phyloP scores from a whole-genome alignment of 2,888 invertebrate genomes.

The Halocaridina rubra region DNA sequence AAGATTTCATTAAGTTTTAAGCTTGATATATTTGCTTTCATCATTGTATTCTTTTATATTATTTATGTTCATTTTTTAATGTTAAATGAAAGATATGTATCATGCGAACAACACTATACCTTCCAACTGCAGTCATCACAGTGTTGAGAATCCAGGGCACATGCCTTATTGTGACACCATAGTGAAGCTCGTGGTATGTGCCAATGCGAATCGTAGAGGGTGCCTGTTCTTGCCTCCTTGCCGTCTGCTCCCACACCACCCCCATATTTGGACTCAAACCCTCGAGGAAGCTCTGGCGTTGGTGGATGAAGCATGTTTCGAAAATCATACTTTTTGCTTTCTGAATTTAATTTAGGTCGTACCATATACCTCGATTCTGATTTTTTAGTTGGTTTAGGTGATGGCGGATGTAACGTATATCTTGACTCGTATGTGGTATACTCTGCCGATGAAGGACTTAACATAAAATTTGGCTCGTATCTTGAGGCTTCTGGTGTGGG shows the following conservation, averaged over 20 bases:
- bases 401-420: neutral
- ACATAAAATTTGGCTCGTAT: conserved; percentile 44
- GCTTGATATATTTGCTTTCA: no score
- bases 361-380: conserved; percentile 14
- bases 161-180: conserved; percentile 42
- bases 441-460: neutral
- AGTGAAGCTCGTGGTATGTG: conserved; percentile 50
- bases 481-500: conserved; percentile 16
- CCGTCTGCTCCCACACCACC: neutral
- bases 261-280: neutral
- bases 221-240: neutral
- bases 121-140: conserved; percentile 45
- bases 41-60: no score
- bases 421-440: neutral
- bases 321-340: neutral
- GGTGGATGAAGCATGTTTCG: conserved; percentile 7
- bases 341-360: neutral
- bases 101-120: no score
- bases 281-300: conserved; percentile 27
- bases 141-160: neutral
- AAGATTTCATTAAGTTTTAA: neutral
- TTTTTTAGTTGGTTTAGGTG: neutral
- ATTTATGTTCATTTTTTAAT: no score
- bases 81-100: no score
- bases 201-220: conserved; percentile 35